A percentile compares a stretch with the other conserved stretches of the same genome.
Conservation (phyloP, 2,888 invertebrate species). For the Stenodera caucasica region DNA sequence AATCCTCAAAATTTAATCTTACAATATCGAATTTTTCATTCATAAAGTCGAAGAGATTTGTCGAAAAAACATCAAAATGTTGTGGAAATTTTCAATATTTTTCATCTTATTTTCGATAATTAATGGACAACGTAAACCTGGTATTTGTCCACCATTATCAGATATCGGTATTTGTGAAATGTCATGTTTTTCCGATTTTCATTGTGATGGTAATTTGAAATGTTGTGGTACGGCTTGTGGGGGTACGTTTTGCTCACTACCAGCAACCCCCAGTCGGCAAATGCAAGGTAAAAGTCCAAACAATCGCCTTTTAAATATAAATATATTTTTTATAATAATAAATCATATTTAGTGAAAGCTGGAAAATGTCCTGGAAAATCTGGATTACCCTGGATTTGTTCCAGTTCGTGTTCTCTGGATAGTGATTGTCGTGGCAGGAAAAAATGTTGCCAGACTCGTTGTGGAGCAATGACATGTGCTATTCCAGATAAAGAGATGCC, state of each 20-base stretch:
- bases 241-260: constrained; percentile 17
- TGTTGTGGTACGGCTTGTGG: constrained; percentile 22
- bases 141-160: constrained; percentile 19
- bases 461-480: constrained; percentile 25
- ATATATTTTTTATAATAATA: no score
- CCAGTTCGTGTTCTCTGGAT: constrained; percentile 27
- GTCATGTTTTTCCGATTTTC: constrained; percentile 16
- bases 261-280: constrained; percentile 12
- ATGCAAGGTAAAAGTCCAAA: constrained; percentile 10
- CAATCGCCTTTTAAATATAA: no score
- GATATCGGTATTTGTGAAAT: constrained; percentile 19
- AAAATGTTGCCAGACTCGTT: constrained; percentile 30
- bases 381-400: constrained; percentile 31
- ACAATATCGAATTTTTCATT: no score
- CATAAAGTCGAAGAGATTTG: no score
- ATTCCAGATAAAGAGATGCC: constrained; percentile 11
- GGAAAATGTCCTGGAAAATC: constrained; percentile 28
- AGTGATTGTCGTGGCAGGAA: constrained; percentile 29
- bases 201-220: constrained; percentile 17
- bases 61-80: no score
- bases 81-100: constrained; percentile 12
- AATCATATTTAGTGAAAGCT: constrained; percentile 25
- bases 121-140: constrained; percentile 15
- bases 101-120: not conserved
- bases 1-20: no score